Percentiles rank a stretch among this genome's conserved stretches.
Evolutionary conservation across 30 jellyfish, hydroid and myxozoan genomes (phyloP).

Genomic region (Chrysaora quinquecirrha): DNA sequence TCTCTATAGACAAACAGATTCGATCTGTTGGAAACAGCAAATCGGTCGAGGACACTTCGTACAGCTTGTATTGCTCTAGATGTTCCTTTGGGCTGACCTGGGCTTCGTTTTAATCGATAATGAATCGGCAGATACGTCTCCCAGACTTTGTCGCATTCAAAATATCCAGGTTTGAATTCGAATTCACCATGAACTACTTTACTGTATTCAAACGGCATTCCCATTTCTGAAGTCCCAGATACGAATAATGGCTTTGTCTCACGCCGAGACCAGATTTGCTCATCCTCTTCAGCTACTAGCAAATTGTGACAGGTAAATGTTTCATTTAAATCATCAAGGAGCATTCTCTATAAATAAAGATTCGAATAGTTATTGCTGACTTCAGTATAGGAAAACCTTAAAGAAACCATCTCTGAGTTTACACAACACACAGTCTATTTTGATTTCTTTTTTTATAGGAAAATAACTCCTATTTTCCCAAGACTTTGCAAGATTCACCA

Average conservation of each 20-base stretch:
- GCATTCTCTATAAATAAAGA: constrained; percentile 73
- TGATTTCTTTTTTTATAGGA: too few species aligned
- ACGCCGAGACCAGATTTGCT: constrained; percentile 78
- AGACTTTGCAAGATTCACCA: too few species aligned
- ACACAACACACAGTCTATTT: too few species aligned
- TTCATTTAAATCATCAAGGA: constrained; percentile 82
- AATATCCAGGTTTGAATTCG: constrained; percentile 88
- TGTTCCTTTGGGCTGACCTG: constrained; percentile 75
- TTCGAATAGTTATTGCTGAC: too few species aligned
- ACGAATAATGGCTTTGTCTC: constrained; percentile 71
- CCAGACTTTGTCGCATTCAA: constrained; percentile 95
- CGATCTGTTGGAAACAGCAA: constrained; percentile 82
- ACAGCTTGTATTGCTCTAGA: constrained; percentile 86
- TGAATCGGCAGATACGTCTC: constrained; percentile 83
- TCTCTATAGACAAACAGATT: constrained; percentile 89
- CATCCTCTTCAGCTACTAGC: constrained; percentile 95
- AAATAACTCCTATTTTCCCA: too few species aligned
- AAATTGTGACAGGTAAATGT: constrained; percentile 86
- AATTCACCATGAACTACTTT: constrained; percentile 89
- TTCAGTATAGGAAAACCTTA: too few species aligned
- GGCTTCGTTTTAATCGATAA: constrained; percentile 76
- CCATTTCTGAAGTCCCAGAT: constrained; percentile 53
- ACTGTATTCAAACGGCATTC: constrained; percentile 72
- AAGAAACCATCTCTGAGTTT: too few species aligned
- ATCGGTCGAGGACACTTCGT: constrained; percentile 72